phyloP scores from a whole-genome alignment of 2,797 vertebrate genomes.

The Crenuchus spilurus region DNA sequence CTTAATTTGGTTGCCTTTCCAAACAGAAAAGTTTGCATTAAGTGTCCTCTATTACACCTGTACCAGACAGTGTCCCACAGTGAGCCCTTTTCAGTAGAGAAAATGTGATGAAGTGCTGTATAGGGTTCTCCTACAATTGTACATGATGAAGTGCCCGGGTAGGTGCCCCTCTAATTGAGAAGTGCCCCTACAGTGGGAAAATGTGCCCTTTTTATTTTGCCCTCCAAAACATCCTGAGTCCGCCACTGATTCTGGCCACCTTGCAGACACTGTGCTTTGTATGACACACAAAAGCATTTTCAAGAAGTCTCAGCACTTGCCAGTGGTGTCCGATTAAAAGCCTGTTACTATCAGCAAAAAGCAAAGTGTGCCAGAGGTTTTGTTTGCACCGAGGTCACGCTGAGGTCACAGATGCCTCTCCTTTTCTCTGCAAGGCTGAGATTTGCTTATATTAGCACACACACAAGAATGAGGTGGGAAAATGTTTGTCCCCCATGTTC shows the following conservation, averaged over 20 bases:
- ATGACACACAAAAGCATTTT: neutral
- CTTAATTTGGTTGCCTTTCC: too few species aligned
- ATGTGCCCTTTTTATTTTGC: too few species aligned
- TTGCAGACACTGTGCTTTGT: neutral
- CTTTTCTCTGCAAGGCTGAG: neutral
- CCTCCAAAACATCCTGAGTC: too few species aligned
- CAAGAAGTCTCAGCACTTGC: neutral
- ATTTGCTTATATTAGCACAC: neutral
- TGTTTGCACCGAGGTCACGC: neutral
- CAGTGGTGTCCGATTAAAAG: neutral
- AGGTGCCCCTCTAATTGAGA: too few species aligned
- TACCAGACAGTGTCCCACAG: too few species aligned
- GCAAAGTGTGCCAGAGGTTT: neutral
- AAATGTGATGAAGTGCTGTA: too few species aligned
- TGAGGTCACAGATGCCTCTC: conserved; percentile 6
- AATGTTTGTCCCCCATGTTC: neutral
- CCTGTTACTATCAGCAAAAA: neutral
- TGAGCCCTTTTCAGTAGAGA: too few species aligned
- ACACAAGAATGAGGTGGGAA: conserved; percentile 8
- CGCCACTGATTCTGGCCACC: neutral
- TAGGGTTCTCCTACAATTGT: too few species aligned
- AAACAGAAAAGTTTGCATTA: too few species aligned
- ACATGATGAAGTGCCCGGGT: too few species aligned
- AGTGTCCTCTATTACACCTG: too few species aligned
- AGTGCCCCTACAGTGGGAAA: too few species aligned